phyloP scores from a whole-genome alignment of 2,888 invertebrate species.

The Eretmocerus hayati region DNA sequence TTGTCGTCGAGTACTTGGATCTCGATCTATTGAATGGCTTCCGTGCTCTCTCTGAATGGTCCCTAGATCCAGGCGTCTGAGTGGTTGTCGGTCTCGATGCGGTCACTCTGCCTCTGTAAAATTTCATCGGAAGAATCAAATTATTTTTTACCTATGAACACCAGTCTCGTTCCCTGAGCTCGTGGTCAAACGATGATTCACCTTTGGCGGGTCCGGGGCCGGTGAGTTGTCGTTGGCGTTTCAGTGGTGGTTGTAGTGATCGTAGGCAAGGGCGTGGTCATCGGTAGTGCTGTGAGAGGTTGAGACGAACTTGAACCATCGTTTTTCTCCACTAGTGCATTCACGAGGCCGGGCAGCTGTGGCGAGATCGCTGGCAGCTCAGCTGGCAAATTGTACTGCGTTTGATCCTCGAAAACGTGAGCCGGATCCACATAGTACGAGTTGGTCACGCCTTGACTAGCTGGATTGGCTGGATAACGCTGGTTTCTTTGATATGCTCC shows the following conservation, averaged over 20 bases:
- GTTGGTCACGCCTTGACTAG: constrained; percentile 22
- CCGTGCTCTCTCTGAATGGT: constrained; percentile 32
- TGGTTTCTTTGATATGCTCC: constrained; percentile 24
- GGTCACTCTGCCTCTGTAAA: constrained; percentile 31
- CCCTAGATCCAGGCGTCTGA: constrained; percentile 24
- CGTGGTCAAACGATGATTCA: constrained; percentile 14
- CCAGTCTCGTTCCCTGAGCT: not conserved
- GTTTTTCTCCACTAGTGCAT: constrained; percentile 53
- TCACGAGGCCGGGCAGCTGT: constrained; percentile 56
- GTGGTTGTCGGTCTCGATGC: constrained; percentile 33
- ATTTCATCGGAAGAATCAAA: not conserved
- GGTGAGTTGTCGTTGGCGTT: constrained; percentile 31
- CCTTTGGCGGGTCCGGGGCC: constrained; percentile 35
- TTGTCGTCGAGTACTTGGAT: constrained; percentile 36
- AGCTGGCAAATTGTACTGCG: constrained; percentile 52
- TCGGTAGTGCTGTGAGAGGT: constrained; percentile 27
- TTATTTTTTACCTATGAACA: not conserved
- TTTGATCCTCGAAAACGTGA: constrained; percentile 27
- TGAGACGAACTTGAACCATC: constrained; percentile 22
- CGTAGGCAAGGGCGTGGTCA: constrained; percentile 29
- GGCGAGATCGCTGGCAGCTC: constrained; percentile 55
- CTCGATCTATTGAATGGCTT: constrained; percentile 39
- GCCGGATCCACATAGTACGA: constrained; percentile 22
- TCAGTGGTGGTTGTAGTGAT: constrained; percentile 29
- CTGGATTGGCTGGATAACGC: constrained; percentile 26